These are phyloP conservation scores for Galaxea fascicularis DNA, from an alignment of 92 coral and sea anemone genomes.

Conservation along the genomic window DNA sequence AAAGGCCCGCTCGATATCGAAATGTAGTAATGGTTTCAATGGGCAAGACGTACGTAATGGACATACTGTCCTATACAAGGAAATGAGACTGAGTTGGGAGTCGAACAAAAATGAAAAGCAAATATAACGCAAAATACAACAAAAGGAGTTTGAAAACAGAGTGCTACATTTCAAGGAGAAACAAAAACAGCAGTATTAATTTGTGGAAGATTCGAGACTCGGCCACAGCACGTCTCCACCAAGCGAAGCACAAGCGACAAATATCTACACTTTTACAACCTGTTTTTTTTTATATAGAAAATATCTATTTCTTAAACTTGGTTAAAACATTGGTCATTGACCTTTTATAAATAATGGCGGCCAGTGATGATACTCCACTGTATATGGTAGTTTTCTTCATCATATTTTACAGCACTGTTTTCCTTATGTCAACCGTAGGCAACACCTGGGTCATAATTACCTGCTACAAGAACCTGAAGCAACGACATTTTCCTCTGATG, in stretches of 20 bases:
- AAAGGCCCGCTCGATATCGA: too few species aligned
- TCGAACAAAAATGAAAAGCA: too few species aligned
- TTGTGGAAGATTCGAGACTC: too few species aligned
- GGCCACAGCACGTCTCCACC: too few species aligned
- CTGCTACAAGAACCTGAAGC: slow-evolving; percentile 26
- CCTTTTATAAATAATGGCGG: neutral
- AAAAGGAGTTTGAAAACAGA: too few species aligned
- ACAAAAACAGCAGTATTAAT: too few species aligned
- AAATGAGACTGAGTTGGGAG: too few species aligned
- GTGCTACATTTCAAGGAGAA: too few species aligned
- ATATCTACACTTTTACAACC: too few species aligned
- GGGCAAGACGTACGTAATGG: slow-evolving; percentile 22
- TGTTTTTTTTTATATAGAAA: neutral
- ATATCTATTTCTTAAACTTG: neutral
- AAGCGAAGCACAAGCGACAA: too few species aligned
- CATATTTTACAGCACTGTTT: slow-evolving; percentile 20
- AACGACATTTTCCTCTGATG: slow-evolving; percentile 16
- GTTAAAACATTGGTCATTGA: slow-evolving; percentile 5
- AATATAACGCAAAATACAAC: too few species aligned
- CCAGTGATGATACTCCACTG: neutral
- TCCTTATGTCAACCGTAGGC: slow-evolving; percentile 39
- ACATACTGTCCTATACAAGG: slow-evolving; percentile 42
- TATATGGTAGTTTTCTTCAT: neutral
- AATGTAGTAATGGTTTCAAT: too few species aligned
- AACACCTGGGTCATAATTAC: slow-evolving; percentile 38